A percentile compares a stretch with the other conserved stretches of the same genome.
Conservation (phyloP, 2,113 vertebrate species). For the Syngnathus scovelli region DNA sequence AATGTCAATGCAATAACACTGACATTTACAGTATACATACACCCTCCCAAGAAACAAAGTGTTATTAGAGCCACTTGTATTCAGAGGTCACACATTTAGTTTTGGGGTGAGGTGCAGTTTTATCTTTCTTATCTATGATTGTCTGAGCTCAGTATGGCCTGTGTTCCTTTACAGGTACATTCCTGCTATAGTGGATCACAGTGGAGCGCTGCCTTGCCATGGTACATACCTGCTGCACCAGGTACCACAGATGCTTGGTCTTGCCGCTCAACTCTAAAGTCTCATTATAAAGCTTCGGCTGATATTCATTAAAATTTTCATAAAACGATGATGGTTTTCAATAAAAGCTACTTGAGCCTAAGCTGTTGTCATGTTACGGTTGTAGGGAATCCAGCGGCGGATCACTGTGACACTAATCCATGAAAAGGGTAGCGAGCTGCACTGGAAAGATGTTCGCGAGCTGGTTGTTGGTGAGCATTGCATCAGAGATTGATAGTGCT, state of each 20-base stretch:
- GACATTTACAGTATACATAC: background rate
- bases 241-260: conserved; percentile 67
- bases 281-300: background rate
- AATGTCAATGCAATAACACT: background rate
- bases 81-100: background rate
- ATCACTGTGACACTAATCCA: conserved; percentile 96
- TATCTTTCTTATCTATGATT: background rate
- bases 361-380: conserved; percentile 30
- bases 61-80: background rate
- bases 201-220: conserved; percentile 85
- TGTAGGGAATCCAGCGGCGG: conserved; percentile 91
- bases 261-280: background rate
- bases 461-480: conserved; percentile 89
- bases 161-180: conserved; percentile 81
- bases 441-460: conserved; percentile 97
- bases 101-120: background rate
- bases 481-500: background rate
- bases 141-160: background rate
- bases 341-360: conserved; percentile 5
- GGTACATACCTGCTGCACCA: conserved; percentile 95
- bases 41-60: background rate
- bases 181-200: conserved; percentile 95
- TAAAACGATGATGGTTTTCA: conserved; percentile 1
- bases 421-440: conserved; percentile 92
- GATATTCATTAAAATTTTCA: background rate